Conservation (phyloP, 2,113 vertebrate species). For the Manacus vitellinus region DNA sequence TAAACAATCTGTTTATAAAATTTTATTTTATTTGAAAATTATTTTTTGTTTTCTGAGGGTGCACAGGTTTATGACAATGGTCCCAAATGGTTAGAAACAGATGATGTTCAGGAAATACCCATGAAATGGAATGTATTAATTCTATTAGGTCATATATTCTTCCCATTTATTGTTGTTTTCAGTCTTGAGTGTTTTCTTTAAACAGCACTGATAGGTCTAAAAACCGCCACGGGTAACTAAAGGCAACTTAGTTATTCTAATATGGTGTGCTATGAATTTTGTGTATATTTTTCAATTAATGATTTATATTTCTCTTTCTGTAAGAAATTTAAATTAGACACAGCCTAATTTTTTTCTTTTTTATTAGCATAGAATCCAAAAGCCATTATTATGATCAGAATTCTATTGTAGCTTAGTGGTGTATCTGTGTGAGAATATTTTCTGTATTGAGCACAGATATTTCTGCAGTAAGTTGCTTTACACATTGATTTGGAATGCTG, state of each 20-base stretch:
- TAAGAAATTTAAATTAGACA: not conserved
- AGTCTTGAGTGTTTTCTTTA: not conserved
- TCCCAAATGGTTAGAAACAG: not conserved
- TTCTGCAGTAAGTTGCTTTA: not conserved
- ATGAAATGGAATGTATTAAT: not conserved
- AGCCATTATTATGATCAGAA: not conserved
- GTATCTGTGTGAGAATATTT: not conserved
- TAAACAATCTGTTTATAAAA: not conserved
- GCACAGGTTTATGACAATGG: not conserved
- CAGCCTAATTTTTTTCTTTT: rapidly evolving
- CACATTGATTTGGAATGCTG: not conserved
- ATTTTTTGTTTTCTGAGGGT: not conserved
- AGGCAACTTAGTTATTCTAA: not conserved
- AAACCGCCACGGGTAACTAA: not conserved
- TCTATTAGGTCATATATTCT: not conserved
- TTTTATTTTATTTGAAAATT: not conserved
- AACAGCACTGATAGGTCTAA: not conserved
- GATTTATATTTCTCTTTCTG: not conserved
- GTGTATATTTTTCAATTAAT: not conserved
- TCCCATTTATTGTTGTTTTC: not conserved
- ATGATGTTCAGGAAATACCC: not conserved
- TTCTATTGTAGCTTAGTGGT: not conserved
- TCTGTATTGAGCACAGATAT: not conserved
- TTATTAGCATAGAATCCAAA: not conserved
- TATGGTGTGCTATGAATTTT: not conserved